Conservation (phyloP, 2,888 invertebrate species). For the Galeopsomyia nigrocyanea region DNA sequence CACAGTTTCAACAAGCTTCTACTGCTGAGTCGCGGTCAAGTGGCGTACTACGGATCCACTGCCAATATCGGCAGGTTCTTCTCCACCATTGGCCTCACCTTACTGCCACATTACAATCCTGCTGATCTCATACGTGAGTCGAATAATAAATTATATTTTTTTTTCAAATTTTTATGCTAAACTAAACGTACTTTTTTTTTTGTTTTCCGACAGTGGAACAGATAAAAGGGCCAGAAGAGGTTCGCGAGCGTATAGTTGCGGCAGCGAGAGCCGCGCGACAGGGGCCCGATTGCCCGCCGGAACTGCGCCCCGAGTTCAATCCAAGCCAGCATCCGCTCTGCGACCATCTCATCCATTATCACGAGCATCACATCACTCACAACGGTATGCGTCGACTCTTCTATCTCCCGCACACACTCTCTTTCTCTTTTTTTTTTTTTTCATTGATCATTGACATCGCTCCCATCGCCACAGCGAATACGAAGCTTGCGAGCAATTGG, state of each 20-base stretch:
- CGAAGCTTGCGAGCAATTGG: too few species aligned
- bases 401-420: background rate
- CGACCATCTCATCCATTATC: constrained; percentile 66
- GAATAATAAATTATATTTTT: too few species aligned
- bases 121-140: constrained; percentile 85
- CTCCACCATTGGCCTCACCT: constrained; percentile 77
- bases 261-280: constrained; percentile 76
- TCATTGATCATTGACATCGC: background rate
- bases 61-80: constrained; percentile 81
- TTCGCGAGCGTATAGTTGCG: constrained; percentile 76
- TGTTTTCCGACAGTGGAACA: constrained; percentile 85
- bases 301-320: constrained; percentile 69
- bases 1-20: constrained; percentile 85
- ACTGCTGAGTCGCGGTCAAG: constrained; percentile 78
- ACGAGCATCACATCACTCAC: constrained; percentile 66
- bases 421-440: background rate
- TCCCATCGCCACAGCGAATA: too few species aligned
- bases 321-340: constrained; percentile 67
- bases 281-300: constrained; percentile 73
- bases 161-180: too few species aligned
- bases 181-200: too few species aligned
- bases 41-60: constrained; percentile 83
- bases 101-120: constrained; percentile 85
- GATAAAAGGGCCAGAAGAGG: constrained; percentile 78
- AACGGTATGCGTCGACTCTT: constrained; percentile 57